Evolutionary conservation across 2,888 invertebrate genomes (phyloP).

Genomic region (Punctoribates punctum): DNA sequence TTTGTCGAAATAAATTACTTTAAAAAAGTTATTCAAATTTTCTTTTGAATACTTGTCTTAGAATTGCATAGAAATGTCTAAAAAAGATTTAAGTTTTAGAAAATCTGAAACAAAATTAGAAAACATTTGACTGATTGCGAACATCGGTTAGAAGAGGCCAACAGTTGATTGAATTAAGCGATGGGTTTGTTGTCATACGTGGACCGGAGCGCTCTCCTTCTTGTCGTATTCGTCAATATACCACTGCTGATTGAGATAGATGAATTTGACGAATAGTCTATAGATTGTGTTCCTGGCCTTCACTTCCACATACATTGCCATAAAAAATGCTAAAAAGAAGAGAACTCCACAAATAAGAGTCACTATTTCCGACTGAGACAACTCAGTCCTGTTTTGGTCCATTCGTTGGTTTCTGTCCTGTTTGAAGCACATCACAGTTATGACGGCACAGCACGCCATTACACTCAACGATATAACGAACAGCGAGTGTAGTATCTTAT

Average conservation of each 20-base stretch:
- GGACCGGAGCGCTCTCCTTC: slow-evolving; percentile 47
- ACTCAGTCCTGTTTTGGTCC: slow-evolving; percentile 52
- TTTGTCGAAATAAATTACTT: neutral
- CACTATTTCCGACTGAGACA: slow-evolving; percentile 57
- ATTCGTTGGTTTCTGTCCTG: slow-evolving; percentile 52
- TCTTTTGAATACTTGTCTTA: neutral
- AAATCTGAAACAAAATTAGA: slow-evolving; percentile 2
- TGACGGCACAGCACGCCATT: slow-evolving; percentile 58
- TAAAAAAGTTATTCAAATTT: neutral
- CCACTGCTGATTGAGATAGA: slow-evolving; percentile 56
- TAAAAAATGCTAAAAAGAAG: slow-evolving; percentile 60
- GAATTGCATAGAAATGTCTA: slow-evolving; percentile 22
- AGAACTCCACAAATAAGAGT: slow-evolving; percentile 58
- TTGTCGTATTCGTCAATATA: slow-evolving; percentile 56
- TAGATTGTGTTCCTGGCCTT: slow-evolving; percentile 58
- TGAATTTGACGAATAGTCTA: slow-evolving; percentile 54
- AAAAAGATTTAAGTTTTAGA: neutral
- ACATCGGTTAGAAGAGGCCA: neutral
- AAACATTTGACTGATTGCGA: neutral
- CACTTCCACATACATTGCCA: slow-evolving; percentile 60
- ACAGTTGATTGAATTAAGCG: slow-evolving; percentile 10
- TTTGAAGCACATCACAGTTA: slow-evolving; percentile 58
- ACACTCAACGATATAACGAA: slow-evolving; percentile 57
- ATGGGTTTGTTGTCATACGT: slow-evolving; percentile 43
- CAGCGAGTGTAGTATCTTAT: slow-evolving; percentile 57